Evolutionary conservation across 2,113 vertebrate species (phyloP).

Genomic region (Meleagris gallopavo): DNA sequence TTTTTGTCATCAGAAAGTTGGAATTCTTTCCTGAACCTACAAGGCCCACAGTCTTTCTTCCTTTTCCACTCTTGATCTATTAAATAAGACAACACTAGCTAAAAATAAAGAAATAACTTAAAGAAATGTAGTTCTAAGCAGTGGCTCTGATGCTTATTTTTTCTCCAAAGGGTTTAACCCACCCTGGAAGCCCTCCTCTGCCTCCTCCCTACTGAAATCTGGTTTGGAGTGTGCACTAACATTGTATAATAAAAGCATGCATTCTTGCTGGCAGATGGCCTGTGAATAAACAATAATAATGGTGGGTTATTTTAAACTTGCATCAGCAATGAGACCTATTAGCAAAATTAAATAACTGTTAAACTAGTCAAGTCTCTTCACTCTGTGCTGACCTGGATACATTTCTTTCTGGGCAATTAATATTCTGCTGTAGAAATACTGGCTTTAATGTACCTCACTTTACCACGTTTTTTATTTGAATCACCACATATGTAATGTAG

Average conservation of each 20-base stretch:
- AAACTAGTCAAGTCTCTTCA: background rate
- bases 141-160: background rate
- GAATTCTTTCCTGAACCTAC: background rate
- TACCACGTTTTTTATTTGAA: background rate
- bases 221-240: background rate
- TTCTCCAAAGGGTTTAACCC: background rate
- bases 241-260: background rate
- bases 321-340: background rate
- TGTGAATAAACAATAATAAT: background rate
- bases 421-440: slow-evolving; percentile 1
- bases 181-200: background rate
- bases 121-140: background rate
- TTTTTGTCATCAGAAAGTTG: background rate
- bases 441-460: background rate
- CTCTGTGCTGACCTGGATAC: background rate
- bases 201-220: background rate
- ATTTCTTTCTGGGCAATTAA: slow-evolving; percentile 21
- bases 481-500: background rate
- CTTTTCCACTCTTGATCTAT: background rate
- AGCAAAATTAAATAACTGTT: background rate
- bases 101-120: background rate
- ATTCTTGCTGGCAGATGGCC: background rate
- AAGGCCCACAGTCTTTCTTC: background rate
- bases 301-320: background rate
- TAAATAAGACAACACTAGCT: background rate